Evolutionary conservation across 30 jellyfish, hydroid and myxozoan genomes (phyloP), one percentile per base, ranked within the genome.

Genomic region (Euphysa ruthae): DNA sequence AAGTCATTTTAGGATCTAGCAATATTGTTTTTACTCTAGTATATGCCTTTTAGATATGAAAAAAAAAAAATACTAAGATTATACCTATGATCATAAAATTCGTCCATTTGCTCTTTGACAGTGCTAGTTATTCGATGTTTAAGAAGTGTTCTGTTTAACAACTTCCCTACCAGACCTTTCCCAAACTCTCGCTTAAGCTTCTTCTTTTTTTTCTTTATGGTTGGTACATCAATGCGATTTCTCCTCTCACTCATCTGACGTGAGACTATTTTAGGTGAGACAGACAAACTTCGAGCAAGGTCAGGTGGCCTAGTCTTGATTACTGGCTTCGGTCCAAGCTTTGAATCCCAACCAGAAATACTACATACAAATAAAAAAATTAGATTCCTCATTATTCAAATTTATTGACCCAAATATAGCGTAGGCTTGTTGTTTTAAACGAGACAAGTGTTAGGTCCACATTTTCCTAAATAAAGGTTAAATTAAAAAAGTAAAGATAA

Each of bases 241-340:
- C 96, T 43, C 8, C 96, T 78, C 44, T 86, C 96, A 54, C 94
- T 86, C 16, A 78, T 93, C 52, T 76, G 81, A 32, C 96, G 81
- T 25, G 74, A 56, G 52, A 2, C 23, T 2, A 5, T 46, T 29
- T 10, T 46, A 46, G 6, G 28, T 46, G 8, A 2, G 2, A 46
- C 2, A 46, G 23, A 2, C n/a, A n/a, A n/a, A n/a, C n/a, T n/a
- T n/a, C n/a, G n/a, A n/a, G n/a, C n/a, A n/a, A n/a, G n/a, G n/a
- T n/a, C n/a, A 63, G 44, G 95, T 61, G 23, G 55, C 70, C 18
- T 55, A 22, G 34, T 69, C 84, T 34, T 61, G 69, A 21, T 84
- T 81, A 28, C 34, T 32, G 74, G 74, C 60, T 61, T 61, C 13
- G 74, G 74, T 3, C 74, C 74, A 16, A 61, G 74, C 14, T 23